A percentile compares a stretch with the other conserved stretches of the same genome.
These are phyloP conservation scores for Ecdyonurus torrentis DNA, from an alignment of 2,888 invertebrate species.

Conservation along the genomic window DNA sequence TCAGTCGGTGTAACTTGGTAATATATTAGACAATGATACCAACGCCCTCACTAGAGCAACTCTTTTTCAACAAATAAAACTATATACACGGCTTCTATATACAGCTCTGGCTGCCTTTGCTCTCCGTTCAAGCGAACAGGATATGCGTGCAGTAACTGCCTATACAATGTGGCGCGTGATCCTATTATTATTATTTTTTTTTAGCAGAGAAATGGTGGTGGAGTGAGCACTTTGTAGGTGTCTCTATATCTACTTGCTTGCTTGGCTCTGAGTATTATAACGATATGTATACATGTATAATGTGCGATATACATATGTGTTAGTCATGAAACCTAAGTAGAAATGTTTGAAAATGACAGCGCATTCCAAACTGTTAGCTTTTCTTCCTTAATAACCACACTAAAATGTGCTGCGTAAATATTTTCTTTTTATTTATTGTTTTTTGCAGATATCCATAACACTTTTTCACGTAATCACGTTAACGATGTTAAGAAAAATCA, in stretches of 20 bases:
- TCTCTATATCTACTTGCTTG: neutral
- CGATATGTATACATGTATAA: too few relatives aligned
- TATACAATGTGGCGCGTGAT: neutral
- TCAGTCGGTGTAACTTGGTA: conserved; percentile 3
- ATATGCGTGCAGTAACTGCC: neutral
- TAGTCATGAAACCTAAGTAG: too few relatives aligned
- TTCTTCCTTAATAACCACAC: too few relatives aligned
- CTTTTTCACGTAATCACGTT: too few relatives aligned
- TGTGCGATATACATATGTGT: too few relatives aligned
- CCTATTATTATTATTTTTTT: neutral
- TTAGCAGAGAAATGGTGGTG: neutral
- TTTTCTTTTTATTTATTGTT: too few relatives aligned
- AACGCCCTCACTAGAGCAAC: conserved; percentile 5
- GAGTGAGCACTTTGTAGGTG: neutral
- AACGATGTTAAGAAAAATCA: too few relatives aligned
- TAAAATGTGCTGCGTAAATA: too few relatives aligned
- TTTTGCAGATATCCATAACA: too few relatives aligned
- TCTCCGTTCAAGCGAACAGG: neutral
- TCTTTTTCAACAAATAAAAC: neutral
- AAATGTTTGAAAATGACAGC: too few relatives aligned
- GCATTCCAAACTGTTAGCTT: too few relatives aligned
- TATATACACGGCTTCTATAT: neutral
- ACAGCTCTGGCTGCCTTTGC: neutral
- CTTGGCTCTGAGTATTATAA: too few relatives aligned
- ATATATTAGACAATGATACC: conserved; percentile 3